Evolutionary conservation across 2,113 vertebrate genomes (phyloP).

Genomic region (Nansenia antarctica): DNA sequence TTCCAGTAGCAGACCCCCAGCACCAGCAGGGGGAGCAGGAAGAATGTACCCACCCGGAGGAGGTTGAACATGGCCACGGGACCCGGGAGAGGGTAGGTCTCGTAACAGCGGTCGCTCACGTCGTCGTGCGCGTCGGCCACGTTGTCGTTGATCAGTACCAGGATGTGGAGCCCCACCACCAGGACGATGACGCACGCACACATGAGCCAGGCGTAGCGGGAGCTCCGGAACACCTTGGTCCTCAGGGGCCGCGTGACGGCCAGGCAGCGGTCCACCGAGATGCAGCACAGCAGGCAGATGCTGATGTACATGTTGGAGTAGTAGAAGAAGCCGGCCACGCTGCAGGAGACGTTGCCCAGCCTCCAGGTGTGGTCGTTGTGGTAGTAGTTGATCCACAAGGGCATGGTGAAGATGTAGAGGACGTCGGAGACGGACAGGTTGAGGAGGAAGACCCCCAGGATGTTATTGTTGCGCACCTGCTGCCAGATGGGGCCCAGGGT

Average conservation of each 20-base stretch:
- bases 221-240: slow-evolving; percentile 57
- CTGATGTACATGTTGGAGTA: slow-evolving; percentile 83
- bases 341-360: slow-evolving; percentile 54
- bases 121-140: slow-evolving; percentile 52
- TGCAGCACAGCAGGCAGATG: slow-evolving; percentile 77
- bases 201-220: slow-evolving; percentile 61
- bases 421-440: slow-evolving; percentile 75
- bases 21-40: slow-evolving; percentile 70
- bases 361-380: slow-evolving; percentile 66
- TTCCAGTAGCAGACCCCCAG: slow-evolving; percentile 70
- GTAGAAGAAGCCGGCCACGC: slow-evolving; percentile 76
- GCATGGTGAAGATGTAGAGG: slow-evolving; percentile 75
- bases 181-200: slow-evolving; percentile 47
- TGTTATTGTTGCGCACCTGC: slow-evolving; percentile 68
- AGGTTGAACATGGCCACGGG: slow-evolving; percentile 69
- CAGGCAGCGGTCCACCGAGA: slow-evolving; percentile 79
- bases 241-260: slow-evolving; percentile 70
- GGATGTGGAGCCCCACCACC: slow-evolving; percentile 50
- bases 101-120: slow-evolving; percentile 66
- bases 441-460: slow-evolving; percentile 77
- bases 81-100: slow-evolving; percentile 64
- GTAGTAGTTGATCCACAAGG: slow-evolving; percentile 80
- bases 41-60: slow-evolving; percentile 64
- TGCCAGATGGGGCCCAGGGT: slow-evolving; percentile 72
- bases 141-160: slow-evolving; percentile 60